Conservation (phyloP, 2,113 vertebrate genomes). For the Heterocephalus glaber region DNA sequence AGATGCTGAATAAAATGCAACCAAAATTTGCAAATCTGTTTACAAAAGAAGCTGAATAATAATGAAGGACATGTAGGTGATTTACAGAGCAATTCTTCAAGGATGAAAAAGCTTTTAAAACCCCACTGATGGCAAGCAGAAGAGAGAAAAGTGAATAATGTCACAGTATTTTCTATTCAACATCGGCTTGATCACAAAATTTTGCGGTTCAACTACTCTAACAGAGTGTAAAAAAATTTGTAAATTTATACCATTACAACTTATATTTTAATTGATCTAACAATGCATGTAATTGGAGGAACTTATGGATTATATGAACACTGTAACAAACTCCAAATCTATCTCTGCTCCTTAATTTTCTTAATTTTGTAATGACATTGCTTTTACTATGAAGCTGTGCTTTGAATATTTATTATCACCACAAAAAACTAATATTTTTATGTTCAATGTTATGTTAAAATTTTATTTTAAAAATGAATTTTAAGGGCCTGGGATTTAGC, state of each 20-base stretch:
- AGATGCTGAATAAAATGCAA: constrained; percentile 6
- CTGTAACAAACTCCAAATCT: background rate
- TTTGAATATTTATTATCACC: background rate
- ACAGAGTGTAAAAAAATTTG: background rate
- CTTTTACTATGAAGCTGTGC: background rate
- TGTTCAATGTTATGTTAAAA: constrained; percentile 12
- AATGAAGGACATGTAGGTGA: background rate
- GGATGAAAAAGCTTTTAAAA: background rate
- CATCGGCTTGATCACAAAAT: background rate
- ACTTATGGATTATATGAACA: background rate
- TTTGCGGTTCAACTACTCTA: background rate
- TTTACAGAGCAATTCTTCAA: constrained; percentile 44
- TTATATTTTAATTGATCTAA: constrained; percentile 53
- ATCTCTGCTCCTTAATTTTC: background rate
- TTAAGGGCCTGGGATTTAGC: too few relatives aligned
- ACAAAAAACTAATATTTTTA: background rate
- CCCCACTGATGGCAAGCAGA: too few relatives aligned
- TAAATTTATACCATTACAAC: background rate
- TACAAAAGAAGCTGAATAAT: constrained; percentile 19
- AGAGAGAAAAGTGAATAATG: background rate
- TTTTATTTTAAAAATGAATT: background rate
- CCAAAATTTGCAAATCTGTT: constrained; percentile 32
- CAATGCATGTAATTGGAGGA: background rate
- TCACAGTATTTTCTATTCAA: background rate
- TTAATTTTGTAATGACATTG: background rate